Evolutionary conservation across 2,888 invertebrate genomes (phyloP).

Genomic region (Aelia acuminata): DNA sequence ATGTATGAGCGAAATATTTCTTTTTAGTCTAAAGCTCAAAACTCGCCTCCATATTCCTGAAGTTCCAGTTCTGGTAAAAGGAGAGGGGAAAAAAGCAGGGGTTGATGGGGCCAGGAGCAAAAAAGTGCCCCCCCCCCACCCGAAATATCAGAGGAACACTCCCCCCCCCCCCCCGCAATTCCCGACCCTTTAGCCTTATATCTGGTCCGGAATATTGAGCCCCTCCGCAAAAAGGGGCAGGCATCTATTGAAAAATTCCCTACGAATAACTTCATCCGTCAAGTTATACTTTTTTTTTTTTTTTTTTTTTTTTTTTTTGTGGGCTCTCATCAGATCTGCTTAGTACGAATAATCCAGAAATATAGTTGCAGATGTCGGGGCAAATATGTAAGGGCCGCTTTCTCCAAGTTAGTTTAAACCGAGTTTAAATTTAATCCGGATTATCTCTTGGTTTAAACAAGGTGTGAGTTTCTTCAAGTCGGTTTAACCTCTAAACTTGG

Average conservation of each 20-base stretch:
- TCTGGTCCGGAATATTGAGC: background rate
- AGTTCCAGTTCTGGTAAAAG: background rate
- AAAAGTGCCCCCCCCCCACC: background rate
- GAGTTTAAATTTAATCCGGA: too few species aligned
- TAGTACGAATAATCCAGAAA: too few species aligned
- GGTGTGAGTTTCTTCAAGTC: too few species aligned
- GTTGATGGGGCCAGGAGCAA: background rate
- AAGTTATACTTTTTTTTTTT: background rate
- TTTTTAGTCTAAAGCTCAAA: background rate
- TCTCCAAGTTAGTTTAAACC: too few species aligned
- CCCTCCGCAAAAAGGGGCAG: background rate
- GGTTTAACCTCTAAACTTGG: too few species aligned
- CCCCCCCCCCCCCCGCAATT: background rate
- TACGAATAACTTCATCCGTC: background rate
- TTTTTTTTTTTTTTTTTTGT: background rate
- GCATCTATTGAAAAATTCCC: conserved; percentile 20
- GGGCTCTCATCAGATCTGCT: too few species aligned
- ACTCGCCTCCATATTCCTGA: background rate
- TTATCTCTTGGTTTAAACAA: too few species aligned
- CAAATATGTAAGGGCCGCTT: too few species aligned
- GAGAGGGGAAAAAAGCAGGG: background rate
- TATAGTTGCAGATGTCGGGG: too few species aligned
- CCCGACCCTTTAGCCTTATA: background rate
- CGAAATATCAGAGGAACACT: too few species aligned
- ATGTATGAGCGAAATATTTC: too few species aligned